These are phyloP conservation scores for Anthonomus grandis DNA, from an alignment of 1,140 invertebrate species.

Conservation along the genomic window DNA sequence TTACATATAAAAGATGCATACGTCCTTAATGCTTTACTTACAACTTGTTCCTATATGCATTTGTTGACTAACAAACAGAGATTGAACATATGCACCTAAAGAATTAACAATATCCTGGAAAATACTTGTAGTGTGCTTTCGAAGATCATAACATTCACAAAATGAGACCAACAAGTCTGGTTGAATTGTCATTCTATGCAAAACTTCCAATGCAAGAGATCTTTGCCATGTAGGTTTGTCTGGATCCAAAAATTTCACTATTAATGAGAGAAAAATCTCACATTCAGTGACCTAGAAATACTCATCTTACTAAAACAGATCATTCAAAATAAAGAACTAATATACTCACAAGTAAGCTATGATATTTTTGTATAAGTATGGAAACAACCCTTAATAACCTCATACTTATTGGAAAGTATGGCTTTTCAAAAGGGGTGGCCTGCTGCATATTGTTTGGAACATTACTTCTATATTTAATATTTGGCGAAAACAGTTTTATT, in stretches of 20 bases:
- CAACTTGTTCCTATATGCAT: slow-evolving; percentile 52
- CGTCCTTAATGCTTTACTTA: slow-evolving; percentile 27
- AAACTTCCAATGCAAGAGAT: slow-evolving; percentile 89
- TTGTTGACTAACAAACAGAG: slow-evolving; percentile 74
- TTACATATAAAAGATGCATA: slow-evolving; percentile 3
- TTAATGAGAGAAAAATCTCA: slow-evolving; percentile 95
- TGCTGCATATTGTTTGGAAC: slow-evolving; percentile 53
- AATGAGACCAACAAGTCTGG: slow-evolving; percentile 85
- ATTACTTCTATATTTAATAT: slow-evolving; percentile 81
- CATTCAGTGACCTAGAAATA: slow-evolving; percentile 84
- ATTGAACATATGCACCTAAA: slow-evolving; percentile 92
- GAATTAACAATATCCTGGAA: slow-evolving; percentile 95
- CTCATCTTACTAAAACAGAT: slow-evolving; percentile 17
- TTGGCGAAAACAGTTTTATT: slow-evolving; percentile 96
- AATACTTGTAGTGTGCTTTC: slow-evolving; percentile 88
- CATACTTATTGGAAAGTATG: slow-evolving; percentile 96
- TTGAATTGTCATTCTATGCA: slow-evolving; percentile 91
- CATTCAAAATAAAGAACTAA: too few relatives aligned
- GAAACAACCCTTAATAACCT: slow-evolving; percentile 88
- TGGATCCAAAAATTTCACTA: slow-evolving; percentile 95
- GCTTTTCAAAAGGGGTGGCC: slow-evolving; percentile 76
- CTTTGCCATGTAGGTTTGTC: slow-evolving; percentile 96
- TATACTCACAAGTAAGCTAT: slow-evolving; percentile 77
- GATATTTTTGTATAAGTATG: slow-evolving; percentile 91
- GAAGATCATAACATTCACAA: slow-evolving; percentile 91